phyloP scores from a whole-genome alignment of 1,140 invertebrate species.

The Venustaconcha ellipsiformis region DNA sequence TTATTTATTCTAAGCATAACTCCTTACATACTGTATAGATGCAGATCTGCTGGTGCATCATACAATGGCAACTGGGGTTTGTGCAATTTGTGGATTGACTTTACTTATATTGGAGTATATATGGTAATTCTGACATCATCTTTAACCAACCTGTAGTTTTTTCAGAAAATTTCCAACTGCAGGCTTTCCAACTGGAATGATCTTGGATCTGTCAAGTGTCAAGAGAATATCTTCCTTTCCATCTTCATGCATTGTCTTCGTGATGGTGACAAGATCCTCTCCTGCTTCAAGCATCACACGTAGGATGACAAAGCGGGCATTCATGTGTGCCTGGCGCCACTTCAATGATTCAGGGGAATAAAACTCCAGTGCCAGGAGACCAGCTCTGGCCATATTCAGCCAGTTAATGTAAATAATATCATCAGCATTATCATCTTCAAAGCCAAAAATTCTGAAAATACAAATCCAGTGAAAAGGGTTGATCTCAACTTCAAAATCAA shows the following conservation, averaged over 20 bases:
- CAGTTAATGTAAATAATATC: slow-evolving; percentile 93
- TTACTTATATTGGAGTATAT: too few species aligned
- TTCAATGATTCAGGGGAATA: slow-evolving; percentile 86
- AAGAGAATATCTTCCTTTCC: slow-evolving; percentile 85
- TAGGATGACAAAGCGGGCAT: slow-evolving; percentile 90
- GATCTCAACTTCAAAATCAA: too few species aligned
- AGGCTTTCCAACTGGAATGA: slow-evolving; percentile 85
- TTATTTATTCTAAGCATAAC: too few species aligned
- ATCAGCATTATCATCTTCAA: slow-evolving; percentile 80
- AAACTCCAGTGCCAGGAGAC: slow-evolving; percentile 89
- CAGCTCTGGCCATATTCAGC: slow-evolving; percentile 88
- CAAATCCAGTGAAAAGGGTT: not conserved
- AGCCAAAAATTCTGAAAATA: slow-evolving; percentile 84
- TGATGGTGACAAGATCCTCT: slow-evolving; percentile 82
- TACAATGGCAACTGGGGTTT: too few species aligned
- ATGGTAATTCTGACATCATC: too few species aligned
- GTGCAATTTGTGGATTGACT: too few species aligned
- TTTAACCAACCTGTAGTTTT: slow-evolving; percentile 73
- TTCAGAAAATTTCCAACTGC: slow-evolving; percentile 81
- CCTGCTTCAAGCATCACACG: slow-evolving; percentile 89
- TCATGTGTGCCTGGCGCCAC: slow-evolving; percentile 94
- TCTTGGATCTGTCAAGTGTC: slow-evolving; percentile 82
- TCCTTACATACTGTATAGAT: too few species aligned
- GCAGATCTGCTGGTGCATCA: too few species aligned
- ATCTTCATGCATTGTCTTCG: slow-evolving; percentile 75